These are phyloP conservation scores for Halcyon malimbica DNA, from an alignment of 2,113 vertebrate genomes.

Conservation along the genomic window DNA sequence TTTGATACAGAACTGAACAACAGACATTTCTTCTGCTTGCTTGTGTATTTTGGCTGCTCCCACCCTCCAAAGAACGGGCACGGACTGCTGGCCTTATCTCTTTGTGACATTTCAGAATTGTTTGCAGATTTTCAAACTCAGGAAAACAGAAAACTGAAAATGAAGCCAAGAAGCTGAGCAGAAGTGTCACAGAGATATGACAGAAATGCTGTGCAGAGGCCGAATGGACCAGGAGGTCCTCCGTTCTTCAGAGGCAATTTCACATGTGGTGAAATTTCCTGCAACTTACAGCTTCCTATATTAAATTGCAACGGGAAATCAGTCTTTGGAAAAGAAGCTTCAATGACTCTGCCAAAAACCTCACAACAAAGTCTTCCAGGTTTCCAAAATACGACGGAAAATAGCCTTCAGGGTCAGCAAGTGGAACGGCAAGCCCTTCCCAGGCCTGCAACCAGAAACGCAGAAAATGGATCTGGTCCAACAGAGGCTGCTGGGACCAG, in stretches of 20 bases:
- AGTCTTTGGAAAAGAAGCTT: neutral
- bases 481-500: slow-evolving; percentile 38
- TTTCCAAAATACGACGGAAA: slow-evolving; percentile 57
- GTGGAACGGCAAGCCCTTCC: slow-evolving; percentile 49
- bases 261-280: neutral
- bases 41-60: slow-evolving; percentile 23
- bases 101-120: neutral
- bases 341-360: slow-evolving; percentile 49
- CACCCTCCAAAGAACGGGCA: neutral
- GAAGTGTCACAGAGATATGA: neutral
- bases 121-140: neutral
- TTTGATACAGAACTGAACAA: neutral
- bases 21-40: neutral
- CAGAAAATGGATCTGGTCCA: neutral
- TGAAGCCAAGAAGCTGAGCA: neutral
- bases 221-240: neutral
- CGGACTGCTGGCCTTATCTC: neutral
- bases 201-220: neutral
- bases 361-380: slow-evolving; percentile 31
- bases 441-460: neutral
- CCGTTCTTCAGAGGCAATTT: neutral
- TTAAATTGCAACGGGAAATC: neutral
- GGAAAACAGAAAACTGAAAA: neutral
- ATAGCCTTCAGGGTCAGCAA: slow-evolving; percentile 4
- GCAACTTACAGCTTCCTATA: neutral